Conservation (phyloP, 2,888 invertebrate genomes). For the Brenthis hecate region DNA sequence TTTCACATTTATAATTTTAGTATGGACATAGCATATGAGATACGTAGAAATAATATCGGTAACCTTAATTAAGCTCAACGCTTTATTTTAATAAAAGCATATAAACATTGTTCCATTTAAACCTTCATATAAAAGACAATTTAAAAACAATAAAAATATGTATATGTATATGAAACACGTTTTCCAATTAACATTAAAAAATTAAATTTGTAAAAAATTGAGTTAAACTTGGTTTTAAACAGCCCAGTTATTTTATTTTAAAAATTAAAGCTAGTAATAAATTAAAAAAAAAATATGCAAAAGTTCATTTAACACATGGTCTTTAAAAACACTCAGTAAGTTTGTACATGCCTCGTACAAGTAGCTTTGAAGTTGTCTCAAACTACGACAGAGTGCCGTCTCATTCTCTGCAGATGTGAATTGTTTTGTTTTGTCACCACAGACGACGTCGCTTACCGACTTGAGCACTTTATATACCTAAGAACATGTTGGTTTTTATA, state of each 20-base stretch:
- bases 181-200: too few relatives aligned
- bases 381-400: constrained; percentile 15
- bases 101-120: too few relatives aligned
- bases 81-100: too few relatives aligned
- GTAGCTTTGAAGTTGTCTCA: constrained; percentile 30
- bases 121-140: too few relatives aligned
- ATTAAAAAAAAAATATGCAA: neutral
- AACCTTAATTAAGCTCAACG: too few relatives aligned
- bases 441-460: neutral
- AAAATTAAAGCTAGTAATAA: too few relatives aligned
- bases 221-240: too few relatives aligned
- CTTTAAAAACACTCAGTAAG: neutral
- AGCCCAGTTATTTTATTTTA: too few relatives aligned
- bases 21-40: neutral
- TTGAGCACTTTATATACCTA: neutral
- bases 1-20: too few relatives aligned
- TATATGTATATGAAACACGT: neutral
- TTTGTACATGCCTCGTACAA: constrained; percentile 1
- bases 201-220: too few relatives aligned
- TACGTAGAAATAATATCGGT: too few relatives aligned
- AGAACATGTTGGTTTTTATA: neutral
- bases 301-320: neutral
- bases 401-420: constrained; percentile 13
- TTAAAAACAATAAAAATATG: neutral
- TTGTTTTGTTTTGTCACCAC: constrained; percentile 13